Percentiles rank a stretch among this genome's conserved stretches.
phyloP scores from a whole-genome alignment of 2,797 vertebrate species.

The Labroides dimidiatus region DNA sequence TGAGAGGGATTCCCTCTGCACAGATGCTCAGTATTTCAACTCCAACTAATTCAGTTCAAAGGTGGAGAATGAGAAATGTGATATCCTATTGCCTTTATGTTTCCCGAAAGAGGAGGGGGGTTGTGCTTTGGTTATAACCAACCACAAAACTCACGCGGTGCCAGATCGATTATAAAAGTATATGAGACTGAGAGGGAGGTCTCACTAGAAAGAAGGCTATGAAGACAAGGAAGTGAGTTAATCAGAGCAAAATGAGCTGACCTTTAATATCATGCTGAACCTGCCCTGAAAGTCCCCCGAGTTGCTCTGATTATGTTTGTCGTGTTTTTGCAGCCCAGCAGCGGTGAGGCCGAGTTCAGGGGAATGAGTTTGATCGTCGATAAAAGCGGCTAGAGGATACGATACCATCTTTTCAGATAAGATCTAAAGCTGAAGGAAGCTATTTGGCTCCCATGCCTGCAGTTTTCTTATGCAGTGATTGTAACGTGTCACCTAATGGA shows the following conservation, averaged over 20 bases:
- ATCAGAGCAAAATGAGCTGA: conserved; percentile 64
- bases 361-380: conserved; percentile 47
- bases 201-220: not conserved
- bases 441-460: conserved; percentile 37
- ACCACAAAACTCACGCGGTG: conserved; percentile 9
- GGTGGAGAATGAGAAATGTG: conserved; percentile 4
- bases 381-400: conserved; percentile 55
- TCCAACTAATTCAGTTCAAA: conserved; percentile 49
- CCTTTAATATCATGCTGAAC: conserved; percentile 61
- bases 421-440: conserved; percentile 43
- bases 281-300: conserved; percentile 23
- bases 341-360: conserved; percentile 17
- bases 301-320: conserved; percentile 56
- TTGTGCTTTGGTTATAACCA: conserved; percentile 22
- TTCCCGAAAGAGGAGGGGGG: not conserved
- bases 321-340: conserved; percentile 38
- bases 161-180: conserved; percentile 40
- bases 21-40: conserved; percentile 19
- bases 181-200: not conserved
- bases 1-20: conserved; percentile 32
- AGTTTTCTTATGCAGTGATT: conserved; percentile 13
- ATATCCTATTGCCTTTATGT: conserved; percentile 19
- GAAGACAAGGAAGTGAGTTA: conserved; percentile 47
- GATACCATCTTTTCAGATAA: conserved; percentile 45
- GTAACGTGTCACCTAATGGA: conserved; percentile 18